Conservation (phyloP, 2,113 vertebrate species). For the Alligator sinensis region DNA sequence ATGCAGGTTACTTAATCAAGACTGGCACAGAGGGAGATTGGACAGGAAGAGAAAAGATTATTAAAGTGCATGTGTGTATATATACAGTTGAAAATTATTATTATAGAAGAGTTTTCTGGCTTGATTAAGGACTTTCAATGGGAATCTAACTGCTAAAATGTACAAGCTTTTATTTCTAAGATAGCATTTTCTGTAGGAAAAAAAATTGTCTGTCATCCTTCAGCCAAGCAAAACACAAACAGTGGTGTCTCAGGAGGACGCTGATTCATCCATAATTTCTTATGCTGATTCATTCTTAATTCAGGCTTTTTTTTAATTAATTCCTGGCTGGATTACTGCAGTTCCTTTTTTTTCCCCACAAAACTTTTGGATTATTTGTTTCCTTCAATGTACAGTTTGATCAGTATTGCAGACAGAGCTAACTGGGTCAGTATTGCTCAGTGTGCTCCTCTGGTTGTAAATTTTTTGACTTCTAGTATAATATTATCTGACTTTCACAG, state of each 20-base stretch:
- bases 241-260: constrained; percentile 27
- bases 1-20: constrained; percentile 54
- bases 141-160: neutral
- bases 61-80: constrained; percentile 19
- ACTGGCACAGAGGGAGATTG: neutral
- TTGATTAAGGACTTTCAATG: neutral
- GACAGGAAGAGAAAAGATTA: constrained; percentile 15
- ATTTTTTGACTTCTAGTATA: neutral
- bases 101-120: neutral
- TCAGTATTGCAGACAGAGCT: constrained; percentile 55
- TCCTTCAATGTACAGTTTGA: constrained; percentile 62
- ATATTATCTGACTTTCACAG: neutral
- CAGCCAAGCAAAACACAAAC: neutral
- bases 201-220: too few relatives aligned
- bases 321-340: constrained; percentile 45
- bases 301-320: constrained; percentile 47
- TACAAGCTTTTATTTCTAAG: neutral
- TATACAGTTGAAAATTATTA: constrained; percentile 10
- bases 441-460: neutral
- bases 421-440: neutral
- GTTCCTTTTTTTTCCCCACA: constrained; percentile 32
- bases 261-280: constrained; percentile 32
- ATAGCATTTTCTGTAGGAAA: neutral
- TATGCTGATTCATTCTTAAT: constrained; percentile 39
- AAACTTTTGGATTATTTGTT: constrained; percentile 57